phyloP scores from a whole-genome alignment of 2,888 invertebrate species.

The Cynaeus angustus region DNA sequence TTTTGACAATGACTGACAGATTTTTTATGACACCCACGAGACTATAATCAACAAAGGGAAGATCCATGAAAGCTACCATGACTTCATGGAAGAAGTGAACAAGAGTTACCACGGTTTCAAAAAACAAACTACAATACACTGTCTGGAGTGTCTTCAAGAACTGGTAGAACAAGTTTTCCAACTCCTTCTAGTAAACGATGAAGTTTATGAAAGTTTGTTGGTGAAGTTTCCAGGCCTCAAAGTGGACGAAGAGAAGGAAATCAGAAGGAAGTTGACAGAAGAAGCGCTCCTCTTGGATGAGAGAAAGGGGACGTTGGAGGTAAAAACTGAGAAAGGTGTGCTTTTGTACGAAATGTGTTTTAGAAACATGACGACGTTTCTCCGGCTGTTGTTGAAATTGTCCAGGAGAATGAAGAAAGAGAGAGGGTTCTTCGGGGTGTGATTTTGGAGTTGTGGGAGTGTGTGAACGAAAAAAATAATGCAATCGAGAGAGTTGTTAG shows the following conservation, averaged over 20 bases:
- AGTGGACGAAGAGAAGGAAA: not conserved
- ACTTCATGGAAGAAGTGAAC: constrained; percentile 60
- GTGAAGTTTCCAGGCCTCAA: constrained; percentile 3
- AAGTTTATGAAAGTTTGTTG: constrained; percentile 6
- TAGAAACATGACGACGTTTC: too few species aligned
- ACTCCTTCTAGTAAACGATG: constrained; percentile 24
- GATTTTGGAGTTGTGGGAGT: too few species aligned
- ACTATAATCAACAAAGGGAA: constrained; percentile 55
- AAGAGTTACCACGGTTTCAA: constrained; percentile 60
- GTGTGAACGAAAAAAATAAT: too few species aligned
- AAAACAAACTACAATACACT: constrained; percentile 62
- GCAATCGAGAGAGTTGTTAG: too few species aligned
- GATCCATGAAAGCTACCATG: constrained; percentile 56
- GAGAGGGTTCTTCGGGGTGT: too few species aligned
- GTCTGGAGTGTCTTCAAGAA: constrained; percentile 57
- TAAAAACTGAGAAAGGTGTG: too few species aligned
- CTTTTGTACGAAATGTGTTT: too few species aligned
- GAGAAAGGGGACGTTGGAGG: too few species aligned
- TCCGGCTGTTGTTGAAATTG: too few species aligned
- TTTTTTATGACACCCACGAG: constrained; percentile 60
- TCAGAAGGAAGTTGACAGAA: constrained; percentile 5
- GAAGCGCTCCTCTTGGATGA: too few species aligned
- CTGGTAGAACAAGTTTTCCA: constrained; percentile 43
- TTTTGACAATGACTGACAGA: constrained; percentile 47
- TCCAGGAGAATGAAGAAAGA: too few species aligned